Percentiles rank a stretch among this genome's conserved stretches.
Evolutionary conservation across 2,113 vertebrate species (phyloP).

Genomic region (Phocoena phocoena): DNA sequence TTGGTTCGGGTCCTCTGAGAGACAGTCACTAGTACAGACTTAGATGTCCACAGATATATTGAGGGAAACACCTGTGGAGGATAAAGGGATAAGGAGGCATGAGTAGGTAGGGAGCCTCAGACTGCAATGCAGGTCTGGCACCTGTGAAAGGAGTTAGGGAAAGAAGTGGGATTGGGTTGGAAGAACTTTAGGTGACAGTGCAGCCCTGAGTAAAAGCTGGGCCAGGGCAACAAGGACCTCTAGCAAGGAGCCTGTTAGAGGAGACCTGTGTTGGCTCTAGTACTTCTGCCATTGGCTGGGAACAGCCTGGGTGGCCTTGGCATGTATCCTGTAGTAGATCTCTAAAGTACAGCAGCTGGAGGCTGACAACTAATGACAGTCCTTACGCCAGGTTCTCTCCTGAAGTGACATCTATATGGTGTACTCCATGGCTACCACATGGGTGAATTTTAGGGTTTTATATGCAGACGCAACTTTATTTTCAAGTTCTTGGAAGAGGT

Average conservation of each 20-base stretch:
- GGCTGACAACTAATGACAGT: background rate
- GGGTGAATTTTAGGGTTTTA: background rate
- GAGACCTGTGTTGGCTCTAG: background rate
- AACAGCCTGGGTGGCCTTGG: background rate
- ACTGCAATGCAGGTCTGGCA: background rate
- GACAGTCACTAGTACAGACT: background rate
- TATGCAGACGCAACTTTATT: background rate
- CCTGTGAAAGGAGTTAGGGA: background rate
- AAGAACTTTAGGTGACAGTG: background rate
- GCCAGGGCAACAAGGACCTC: background rate
- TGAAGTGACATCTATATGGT: background rate
- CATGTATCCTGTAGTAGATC: background rate
- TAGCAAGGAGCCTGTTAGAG: background rate
- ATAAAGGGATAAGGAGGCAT: background rate
- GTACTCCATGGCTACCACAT: too few relatives aligned
- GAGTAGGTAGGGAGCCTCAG: background rate
- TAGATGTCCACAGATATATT: background rate
- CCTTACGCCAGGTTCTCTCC: background rate
- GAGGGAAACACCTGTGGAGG: background rate
- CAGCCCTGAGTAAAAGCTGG: background rate
- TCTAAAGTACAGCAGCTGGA: background rate
- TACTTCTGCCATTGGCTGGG: background rate
- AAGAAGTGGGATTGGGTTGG: background rate
- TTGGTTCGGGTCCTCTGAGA: background rate
- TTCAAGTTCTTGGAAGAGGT: background rate